A percentile compares a stretch with the other conserved stretches of the same genome.
Evolutionary conservation across 92 coral and sea anemone species (phyloP).

Genomic region (Virgularia gustaviana): DNA sequence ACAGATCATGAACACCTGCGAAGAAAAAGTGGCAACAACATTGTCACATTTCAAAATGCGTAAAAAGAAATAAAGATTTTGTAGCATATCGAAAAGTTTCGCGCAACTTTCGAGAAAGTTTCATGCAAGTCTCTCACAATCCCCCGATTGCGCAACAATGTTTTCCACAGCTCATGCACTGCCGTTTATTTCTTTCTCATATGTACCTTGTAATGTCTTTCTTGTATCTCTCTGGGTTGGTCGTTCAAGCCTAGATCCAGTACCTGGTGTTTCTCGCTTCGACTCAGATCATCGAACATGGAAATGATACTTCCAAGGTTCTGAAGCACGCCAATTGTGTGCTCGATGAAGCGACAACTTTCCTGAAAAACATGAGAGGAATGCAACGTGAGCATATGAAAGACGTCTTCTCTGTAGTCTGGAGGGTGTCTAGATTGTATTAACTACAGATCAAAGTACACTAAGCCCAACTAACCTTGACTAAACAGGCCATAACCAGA

Average conservation of each 20-base stretch:
- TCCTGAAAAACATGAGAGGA: slow-evolving; percentile 47
- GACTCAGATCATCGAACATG: slow-evolving; percentile 73
- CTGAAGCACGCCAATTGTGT: slow-evolving; percentile 72
- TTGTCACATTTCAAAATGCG: background rate
- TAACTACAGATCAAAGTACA: background rate
- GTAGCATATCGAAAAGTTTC: background rate
- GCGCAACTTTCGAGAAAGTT: background rate
- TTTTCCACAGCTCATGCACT: background rate
- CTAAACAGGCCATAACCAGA: slow-evolving; percentile 78
- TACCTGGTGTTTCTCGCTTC: slow-evolving; percentile 56
- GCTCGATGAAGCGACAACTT: slow-evolving; percentile 94
- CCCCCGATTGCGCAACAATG: background rate
- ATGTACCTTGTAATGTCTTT: slow-evolving; percentile 83
- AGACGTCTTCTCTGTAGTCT: too few species aligned
- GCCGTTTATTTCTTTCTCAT: background rate
- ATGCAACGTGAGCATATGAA: background rate
- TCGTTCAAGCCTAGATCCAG: slow-evolving; percentile 84
- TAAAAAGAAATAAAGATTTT: background rate
- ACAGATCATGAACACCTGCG: slow-evolving; percentile 82
- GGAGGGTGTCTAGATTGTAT: too few species aligned
- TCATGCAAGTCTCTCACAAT: background rate
- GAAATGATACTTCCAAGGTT: slow-evolving; percentile 69
- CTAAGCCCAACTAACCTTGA: slow-evolving; percentile 59
- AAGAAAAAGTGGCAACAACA: background rate
- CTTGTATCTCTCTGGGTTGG: slow-evolving; percentile 68